Conservation (phyloP, 1,140 invertebrate genomes). For the Pteromalus puparum region DNA sequence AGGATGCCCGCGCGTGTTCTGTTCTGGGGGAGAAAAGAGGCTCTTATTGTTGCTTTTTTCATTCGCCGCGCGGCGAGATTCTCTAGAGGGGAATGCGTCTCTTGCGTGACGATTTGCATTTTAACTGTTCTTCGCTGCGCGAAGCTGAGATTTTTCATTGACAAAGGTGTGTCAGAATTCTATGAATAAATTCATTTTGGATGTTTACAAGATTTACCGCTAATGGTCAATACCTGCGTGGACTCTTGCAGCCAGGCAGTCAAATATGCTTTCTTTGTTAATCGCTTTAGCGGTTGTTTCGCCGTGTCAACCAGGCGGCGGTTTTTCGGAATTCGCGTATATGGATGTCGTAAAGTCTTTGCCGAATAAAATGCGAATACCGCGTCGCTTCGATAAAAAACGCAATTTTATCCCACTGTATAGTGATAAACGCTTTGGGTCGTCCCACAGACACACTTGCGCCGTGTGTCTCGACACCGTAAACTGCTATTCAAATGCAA, state of each 20-base stretch:
- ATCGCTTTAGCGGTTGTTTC: background rate
- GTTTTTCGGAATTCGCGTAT: background rate
- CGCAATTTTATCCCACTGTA: no score
- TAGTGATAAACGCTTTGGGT: no score
- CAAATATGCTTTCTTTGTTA: background rate
- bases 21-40: background rate
- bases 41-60: background rate
- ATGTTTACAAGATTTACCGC: slow-evolving; percentile 4
- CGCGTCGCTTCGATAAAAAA: no score
- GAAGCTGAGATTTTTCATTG: background rate
- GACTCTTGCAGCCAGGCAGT: no score
- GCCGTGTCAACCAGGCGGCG: no score
- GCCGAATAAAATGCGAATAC: no score
- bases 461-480: no score
- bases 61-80: background rate
- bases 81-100: background rate
- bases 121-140: background rate
- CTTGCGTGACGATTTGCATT: background rate
- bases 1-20: no score
- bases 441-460: no score
- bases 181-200: slow-evolving; percentile 1
- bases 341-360: no score
- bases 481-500: no score
- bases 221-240: background rate
- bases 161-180: background rate